These are phyloP conservation scores for Sylvilagus bachmani DNA, from an alignment of 2,113 vertebrate species.

Conservation along the genomic window DNA sequence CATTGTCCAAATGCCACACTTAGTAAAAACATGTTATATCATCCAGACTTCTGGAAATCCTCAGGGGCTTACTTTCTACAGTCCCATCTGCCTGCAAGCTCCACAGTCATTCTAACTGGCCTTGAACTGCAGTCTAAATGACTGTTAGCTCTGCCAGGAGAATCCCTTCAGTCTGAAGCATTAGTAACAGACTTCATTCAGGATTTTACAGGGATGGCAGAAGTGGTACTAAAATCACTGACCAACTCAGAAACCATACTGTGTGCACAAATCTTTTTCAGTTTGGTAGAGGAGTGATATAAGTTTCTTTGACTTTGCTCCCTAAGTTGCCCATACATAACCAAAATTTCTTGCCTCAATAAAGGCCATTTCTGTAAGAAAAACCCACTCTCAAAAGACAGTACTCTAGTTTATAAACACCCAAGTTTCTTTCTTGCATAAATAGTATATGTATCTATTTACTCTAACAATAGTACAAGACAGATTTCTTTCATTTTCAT, in stretches of 20 bases:
- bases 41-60: background rate
- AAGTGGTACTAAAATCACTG: background rate
- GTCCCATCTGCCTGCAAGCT: background rate
- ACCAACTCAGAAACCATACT: background rate
- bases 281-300: too few relatives aligned
- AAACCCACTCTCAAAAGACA: background rate
- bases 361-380: constrained; percentile 36
- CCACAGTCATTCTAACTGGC: background rate
- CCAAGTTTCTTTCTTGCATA: background rate
- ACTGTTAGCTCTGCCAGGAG: background rate
- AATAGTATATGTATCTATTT: background rate
- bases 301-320: background rate
- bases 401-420: background rate
- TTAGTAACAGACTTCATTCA: background rate
- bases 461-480: background rate
- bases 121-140: background rate
- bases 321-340: background rate
- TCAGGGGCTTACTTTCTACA: background rate
- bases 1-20: background rate
- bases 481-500: constrained; percentile 48
- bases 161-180: background rate
- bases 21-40: background rate
- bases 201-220: background rate
- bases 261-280: background rate
- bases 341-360: constrained; percentile 25